Base-by-base conservation (phyloP, 2,888 invertebrate species). In the Crocallis elinguaria region DNA sequence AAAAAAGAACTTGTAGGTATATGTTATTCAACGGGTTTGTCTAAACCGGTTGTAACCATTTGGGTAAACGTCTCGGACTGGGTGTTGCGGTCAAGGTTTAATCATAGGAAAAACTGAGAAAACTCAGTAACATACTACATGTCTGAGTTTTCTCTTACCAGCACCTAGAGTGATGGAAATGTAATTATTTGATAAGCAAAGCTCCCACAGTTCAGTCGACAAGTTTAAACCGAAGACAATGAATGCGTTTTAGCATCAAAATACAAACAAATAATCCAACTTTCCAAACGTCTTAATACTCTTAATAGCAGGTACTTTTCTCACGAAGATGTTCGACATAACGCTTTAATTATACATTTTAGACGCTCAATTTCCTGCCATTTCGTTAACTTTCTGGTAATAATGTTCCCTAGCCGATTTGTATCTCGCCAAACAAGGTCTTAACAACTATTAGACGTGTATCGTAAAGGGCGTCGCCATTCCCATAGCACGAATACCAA, bases 401-500 rank as follows among this genome's bases (percentile, higher is more conserved):
- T 51, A 52, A 53, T 48, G 53, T 49, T 48, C 53, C 43, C 44
- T 52, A 25, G 37, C 16, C 16, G 46, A 66, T 64, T 49, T 67
- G 56, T 72, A 73, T 72, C 75, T 69, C 36, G 30, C 64, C 67
- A 67, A 69, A 69, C 72, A 69, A 67, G 68, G 62, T 62, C 57
- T 52, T 71, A 74, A 75, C 73, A 73, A 71, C 75, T 70, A 74
- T 75, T 73, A 74, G 75, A 74, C 73, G 74, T 64, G 67, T 68
- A 66, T 54, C 50, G 54, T 68, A 64, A 76, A 75, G 78, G 78
- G 81, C 74, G 74, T 73, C 61, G 70, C 76, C 76, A 81, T 79
- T 79, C 75, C 74, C 79, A 79, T 82, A 85, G 73, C 84, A 83
- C 81, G 80, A 87, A 88, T 87, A 84, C 84, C 84, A 79, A 75